Base-by-base conservation (phyloP, 2,113 vertebrate species). In the Coptodon rendalli region DNA sequence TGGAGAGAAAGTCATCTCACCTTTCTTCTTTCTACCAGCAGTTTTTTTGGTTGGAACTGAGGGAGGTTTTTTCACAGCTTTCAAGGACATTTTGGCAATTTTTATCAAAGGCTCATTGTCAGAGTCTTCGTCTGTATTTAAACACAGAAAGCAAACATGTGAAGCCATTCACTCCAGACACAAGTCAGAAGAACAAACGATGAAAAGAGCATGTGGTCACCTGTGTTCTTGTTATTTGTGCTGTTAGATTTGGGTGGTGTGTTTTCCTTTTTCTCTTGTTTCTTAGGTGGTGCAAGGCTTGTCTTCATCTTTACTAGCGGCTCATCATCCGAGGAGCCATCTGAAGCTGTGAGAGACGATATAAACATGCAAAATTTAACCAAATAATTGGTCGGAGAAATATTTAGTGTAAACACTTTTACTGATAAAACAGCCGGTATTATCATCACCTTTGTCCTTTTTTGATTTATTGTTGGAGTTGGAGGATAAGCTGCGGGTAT, bases 251-350 rank as follows among this genome's bases (percentile, higher is more conserved):
- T 86, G 56, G 36, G 36, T 22, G 85, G 36, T 1, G 29, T 45
- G 19, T 80, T 83, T 71, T 82, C 82, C 36, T 88, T 90, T 76
- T 81, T 88, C 78, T 45, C 71, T 17, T 63, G 9, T 52, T 89
- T 89, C 27, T 85, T 76, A 6, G 71, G 68, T 45, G 61, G 5
- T 34, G 68, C 11, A 36, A 45, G 57, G 1, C 4, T 8, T 61
- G 48, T 84, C 52, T 89, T 93, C 54, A 6, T 22, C 19, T 88
- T 89, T 10, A 84, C 88, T 19, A 93, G 59, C 24, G 93, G 91
- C 50, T 94, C 86, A 2, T 95, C 91, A 3, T 95, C 95, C 8
- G 94, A 93, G 3, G 90, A 91, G 68, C 81, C 71, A 61, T 91
- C 91, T 5, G 59, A 79, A 31, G 2, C 87, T 89, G 59, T 17